These are phyloP conservation scores for Montifringilla adamsi DNA, from an alignment of 2,113 vertebrate genomes.

Conservation along the genomic window DNA sequence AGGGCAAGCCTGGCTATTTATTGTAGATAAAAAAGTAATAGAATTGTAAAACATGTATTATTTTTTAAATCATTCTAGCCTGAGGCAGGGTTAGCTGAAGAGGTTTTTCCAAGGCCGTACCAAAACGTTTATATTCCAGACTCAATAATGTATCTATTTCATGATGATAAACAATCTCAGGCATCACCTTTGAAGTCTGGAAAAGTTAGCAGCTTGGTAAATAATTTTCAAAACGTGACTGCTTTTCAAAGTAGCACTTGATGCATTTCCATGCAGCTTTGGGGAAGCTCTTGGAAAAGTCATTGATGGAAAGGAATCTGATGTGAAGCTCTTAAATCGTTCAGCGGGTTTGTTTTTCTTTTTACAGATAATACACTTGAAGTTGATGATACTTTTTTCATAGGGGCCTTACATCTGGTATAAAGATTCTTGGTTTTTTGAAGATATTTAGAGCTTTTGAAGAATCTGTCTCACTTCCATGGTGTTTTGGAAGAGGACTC, in stretches of 20 bases:
- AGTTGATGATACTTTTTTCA: background rate
- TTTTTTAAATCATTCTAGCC: constrained; percentile 6
- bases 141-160: constrained; percentile 21
- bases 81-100: background rate
- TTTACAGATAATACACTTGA: background rate
- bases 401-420: background rate
- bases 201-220: background rate
- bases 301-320: background rate
- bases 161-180: background rate
- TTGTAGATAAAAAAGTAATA: constrained; percentile 12
- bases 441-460: background rate
- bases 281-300: background rate
- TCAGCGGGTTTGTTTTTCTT: background rate
- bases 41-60: constrained; percentile 21
- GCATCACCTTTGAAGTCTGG: background rate
- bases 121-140: constrained; percentile 1
- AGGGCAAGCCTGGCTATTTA: constrained; percentile 3
- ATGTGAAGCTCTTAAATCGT: background rate
- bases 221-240: background rate
- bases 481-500: background rate
- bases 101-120: background rate
- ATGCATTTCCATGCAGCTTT: background rate
- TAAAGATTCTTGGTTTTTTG: background rate
- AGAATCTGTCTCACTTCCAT: background rate
- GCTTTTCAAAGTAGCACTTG: background rate